These are phyloP conservation scores for Grantiella picta DNA, from an alignment of 2,113 vertebrate genomes.

Conservation along the genomic window DNA sequence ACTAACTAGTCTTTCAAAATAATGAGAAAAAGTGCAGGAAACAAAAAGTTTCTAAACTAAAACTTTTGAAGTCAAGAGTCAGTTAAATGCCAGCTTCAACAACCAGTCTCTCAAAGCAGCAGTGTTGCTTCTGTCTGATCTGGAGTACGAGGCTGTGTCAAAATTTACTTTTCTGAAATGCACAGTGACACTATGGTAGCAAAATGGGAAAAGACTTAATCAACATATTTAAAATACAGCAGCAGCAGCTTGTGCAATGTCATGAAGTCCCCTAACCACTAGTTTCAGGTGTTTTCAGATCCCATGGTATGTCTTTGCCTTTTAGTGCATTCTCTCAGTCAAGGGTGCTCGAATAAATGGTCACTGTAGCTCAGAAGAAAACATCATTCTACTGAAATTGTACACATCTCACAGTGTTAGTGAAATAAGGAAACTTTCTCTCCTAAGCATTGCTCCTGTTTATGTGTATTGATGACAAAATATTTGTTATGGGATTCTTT, in stretches of 20 bases:
- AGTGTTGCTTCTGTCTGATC: neutral
- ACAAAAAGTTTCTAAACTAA: neutral
- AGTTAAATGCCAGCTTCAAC: neutral
- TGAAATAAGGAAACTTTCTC: neutral
- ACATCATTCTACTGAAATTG: neutral
- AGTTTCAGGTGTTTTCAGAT: neutral
- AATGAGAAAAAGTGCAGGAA: neutral
- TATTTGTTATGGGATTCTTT: neutral
- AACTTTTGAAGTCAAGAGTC: neutral
- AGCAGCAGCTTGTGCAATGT: rapidly evolving
- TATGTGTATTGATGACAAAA: neutral
- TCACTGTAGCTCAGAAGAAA: neutral
- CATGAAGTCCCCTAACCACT: neutral
- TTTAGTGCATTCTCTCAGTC: neutral
- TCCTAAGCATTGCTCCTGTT: neutral
- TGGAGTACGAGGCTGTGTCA: neutral
- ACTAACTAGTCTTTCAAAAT: neutral
- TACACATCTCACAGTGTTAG: neutral
- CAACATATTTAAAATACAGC: neutral
- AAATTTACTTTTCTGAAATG: neutral
- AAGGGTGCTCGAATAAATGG: neutral
- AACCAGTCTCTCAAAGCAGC: rapidly evolving
- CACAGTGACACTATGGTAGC: neutral
- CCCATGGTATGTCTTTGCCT: neutral
- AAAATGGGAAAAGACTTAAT: neutral